Base-by-base conservation (phyloP, 2,888 invertebrate genomes). In the Lydus trimaculatus region DNA sequence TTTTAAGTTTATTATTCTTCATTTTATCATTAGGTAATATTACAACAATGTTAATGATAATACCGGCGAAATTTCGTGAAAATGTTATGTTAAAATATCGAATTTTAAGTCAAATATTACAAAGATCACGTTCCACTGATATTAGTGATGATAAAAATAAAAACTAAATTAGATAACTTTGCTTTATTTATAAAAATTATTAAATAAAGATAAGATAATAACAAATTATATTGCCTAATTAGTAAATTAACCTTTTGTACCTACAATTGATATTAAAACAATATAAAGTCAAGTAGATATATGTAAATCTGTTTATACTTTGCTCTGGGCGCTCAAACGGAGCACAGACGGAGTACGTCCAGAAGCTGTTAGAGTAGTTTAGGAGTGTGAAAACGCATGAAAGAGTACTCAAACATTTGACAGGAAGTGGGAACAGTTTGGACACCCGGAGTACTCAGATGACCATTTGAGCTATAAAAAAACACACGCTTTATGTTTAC, bases 21-120 rank as follows among this genome's bases (percentile, higher is more conserved):
- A 83, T 93, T 63, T 89, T 98, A 64, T 97, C 96, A 85, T 87
- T 94, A 78, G 98, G 98, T 58, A 98, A 98, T 86, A 91, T 91
- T 36, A 89, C 90, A 58, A 98, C 98, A 17, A 96, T 96, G 0
- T 88, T 94, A 70, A 88, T 92, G 87, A 95, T 98, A 65, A 92
- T 98, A 76, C 94, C 95, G 43, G 94, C 96, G 86, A 98, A 98
- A 84, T 87, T 89, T 25, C 78, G 74, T 43, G 69, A 77, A 56
- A 76, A 73, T 62, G 71, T 79, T 71, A 71, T 72, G 63, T 66
- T 76, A 8, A 70, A 69, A 39, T 78, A 78, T 65, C 74, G 69
- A 48, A 61, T 78, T 20, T 73, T 79, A 70, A 73, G 73, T 8
- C 70, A 72, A 28, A 75, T 70, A 66, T 56, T 79, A 52, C 74